phyloP scores from a whole-genome alignment of 2,888 invertebrate species.

The Ceramica pisi region DNA sequence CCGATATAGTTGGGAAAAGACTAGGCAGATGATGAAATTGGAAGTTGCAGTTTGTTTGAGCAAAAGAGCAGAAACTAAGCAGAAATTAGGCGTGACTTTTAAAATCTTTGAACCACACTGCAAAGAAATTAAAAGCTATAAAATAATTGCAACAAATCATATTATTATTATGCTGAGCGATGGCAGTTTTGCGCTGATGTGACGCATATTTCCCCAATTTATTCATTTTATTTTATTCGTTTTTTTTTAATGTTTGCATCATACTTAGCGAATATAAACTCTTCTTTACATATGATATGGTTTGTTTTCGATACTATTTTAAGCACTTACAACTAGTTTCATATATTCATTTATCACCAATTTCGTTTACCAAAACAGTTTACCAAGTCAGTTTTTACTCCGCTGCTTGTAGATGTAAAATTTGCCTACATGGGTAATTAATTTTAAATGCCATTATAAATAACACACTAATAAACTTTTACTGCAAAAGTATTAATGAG shows the following conservation, averaged over 20 bases:
- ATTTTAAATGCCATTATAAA: constrained; percentile 36
- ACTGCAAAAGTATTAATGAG: constrained; percentile 39
- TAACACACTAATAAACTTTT: constrained; percentile 9
- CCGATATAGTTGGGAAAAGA: too few relatives aligned
- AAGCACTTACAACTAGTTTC: neutral
- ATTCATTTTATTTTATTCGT: neutral
- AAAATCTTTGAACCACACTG: neutral
- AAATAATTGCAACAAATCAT: too few relatives aligned
- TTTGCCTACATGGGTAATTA: constrained; percentile 20
- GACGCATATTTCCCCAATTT: neutral
- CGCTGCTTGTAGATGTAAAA: neutral
- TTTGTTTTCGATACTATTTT: constrained; percentile 1
- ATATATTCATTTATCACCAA: neutral
- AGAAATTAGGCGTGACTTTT: neutral
- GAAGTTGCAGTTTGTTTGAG: neutral
- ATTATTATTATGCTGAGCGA: neutral
- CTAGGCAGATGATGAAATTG: too few relatives aligned
- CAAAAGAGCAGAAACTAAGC: neutral
- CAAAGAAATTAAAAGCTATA: constrained; percentile 16
- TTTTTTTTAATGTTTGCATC: neutral
- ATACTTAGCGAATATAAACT: neutral
- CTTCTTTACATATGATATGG: neutral
- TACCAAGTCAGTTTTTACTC: neutral
- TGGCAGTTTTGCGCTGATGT: neutral
- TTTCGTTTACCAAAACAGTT: neutral